Evolutionary conservation across 2,888 invertebrate genomes (phyloP), one percentile per base, ranked within the genome.

Genomic region (Ommatoiulus sabulosus): DNA sequence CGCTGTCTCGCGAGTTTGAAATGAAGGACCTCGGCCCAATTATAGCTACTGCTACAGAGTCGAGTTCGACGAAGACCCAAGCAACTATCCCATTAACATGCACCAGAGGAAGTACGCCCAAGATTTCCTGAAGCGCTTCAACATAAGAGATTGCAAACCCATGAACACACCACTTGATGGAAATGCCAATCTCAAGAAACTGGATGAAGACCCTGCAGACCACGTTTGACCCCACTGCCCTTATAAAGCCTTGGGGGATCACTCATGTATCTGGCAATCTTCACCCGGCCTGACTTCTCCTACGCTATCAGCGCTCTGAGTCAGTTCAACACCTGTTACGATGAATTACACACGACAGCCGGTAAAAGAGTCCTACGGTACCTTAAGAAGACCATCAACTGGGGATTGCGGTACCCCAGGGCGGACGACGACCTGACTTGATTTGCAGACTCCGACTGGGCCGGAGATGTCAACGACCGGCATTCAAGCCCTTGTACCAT

Each of bases 281-380:
- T n/a, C n/a, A n/a, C 85, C 35, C n/a, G 85, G 20, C 85, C 85
- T 12, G 85, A 84, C 20, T 15, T 84, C 35, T n/a, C 85, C 10
- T 84, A 84, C 20, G 85, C 85, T 12, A 86, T 88, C 10, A 88
- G 88, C 35, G 86, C 85, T 35, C 43, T 88, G 8, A 87, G 88
- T 80, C 88, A 88, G 46, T 88, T 87, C 52, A 88, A 88, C 52
- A 52, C 44, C 7, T 8, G 35, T 35, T 46, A 15, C n/a, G 52
- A 88, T 48, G 8, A 12, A 44, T 24, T 10, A 44, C 88, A 88
- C 35, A 17, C 6, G 8, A 12, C 8, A 7, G 88, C 88, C 10
- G 88, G 44, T 15, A n/a, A n/a, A n/a, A n/a, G n/a, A n/a, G n/a
- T n/a, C n/a, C n/a, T n/a, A n/a, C n/a, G n/a, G n/a, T n/a, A n/a